Evolutionary conservation across 1,140 invertebrate species (phyloP).

Genomic region (Drosophila insularis): DNA sequence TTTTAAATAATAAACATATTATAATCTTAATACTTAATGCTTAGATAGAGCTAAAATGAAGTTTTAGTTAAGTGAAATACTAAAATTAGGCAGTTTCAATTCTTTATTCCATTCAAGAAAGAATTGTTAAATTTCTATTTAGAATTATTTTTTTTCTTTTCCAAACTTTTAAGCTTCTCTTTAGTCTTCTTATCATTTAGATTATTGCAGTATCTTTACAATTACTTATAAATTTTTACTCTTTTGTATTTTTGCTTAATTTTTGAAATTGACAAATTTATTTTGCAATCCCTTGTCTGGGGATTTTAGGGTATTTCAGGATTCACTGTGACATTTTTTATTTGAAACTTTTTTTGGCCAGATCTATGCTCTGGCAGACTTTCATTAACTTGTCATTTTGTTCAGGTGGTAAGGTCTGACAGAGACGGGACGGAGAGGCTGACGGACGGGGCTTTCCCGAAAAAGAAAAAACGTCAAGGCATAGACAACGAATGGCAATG

Average conservation of each 20-base stretch:
- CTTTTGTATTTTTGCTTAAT: background rate
- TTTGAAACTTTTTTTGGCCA: slow-evolving; percentile 6
- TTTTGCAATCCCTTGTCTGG: background rate
- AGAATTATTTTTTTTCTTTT: background rate
- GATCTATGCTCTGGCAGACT: slow-evolving; percentile 46
- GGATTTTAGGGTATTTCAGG: slow-evolving; percentile 12
- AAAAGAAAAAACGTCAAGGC: slow-evolving; percentile 54
- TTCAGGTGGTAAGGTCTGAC: background rate
- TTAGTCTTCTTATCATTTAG: background rate
- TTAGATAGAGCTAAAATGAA: no score
- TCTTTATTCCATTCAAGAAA: no score
- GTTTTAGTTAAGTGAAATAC: no score
- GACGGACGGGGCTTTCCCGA: slow-evolving; percentile 23
- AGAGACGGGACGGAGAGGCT: background rate
- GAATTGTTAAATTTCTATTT: no score
- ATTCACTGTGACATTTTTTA: background rate
- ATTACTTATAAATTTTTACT: background rate
- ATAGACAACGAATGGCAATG: slow-evolving; percentile 32
- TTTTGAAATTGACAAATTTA: background rate
- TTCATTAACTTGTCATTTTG: slow-evolving; percentile 74
- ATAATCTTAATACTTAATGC: no score
- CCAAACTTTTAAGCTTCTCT: background rate
- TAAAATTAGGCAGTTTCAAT: no score
- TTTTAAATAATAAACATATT: no score
- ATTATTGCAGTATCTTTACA: background rate